Conservation (phyloP, 1,140 invertebrate genomes). For the Lordiphosa clarofinis region DNA sequence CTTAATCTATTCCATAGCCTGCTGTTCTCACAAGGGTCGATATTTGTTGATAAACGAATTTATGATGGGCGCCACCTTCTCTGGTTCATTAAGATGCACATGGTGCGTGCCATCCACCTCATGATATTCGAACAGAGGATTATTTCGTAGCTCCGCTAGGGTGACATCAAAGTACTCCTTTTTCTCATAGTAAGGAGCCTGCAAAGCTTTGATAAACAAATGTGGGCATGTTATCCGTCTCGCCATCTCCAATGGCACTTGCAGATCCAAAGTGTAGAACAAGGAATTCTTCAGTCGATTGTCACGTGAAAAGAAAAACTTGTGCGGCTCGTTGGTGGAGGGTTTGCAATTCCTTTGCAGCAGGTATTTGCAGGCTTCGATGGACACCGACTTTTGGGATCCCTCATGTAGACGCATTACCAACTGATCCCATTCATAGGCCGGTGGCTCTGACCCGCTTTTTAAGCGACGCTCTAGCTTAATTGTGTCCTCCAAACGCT, state of each 20-base stretch:
- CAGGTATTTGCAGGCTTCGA: conserved; percentile 82
- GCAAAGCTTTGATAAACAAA: conserved; percentile 82
- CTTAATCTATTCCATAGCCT: conserved; percentile 3
- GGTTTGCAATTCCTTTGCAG: conserved; percentile 82
- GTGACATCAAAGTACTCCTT: conserved; percentile 81
- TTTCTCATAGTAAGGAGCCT: conserved; percentile 81
- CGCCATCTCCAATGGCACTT: conserved; percentile 81
- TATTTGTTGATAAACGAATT: conserved; percentile 83
- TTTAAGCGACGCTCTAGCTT: conserved; percentile 79
- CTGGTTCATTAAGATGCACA: conserved; percentile 86
- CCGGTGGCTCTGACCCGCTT: conserved; percentile 81
- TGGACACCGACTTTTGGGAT: conserved; percentile 80
- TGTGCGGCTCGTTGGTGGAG: conserved; percentile 81
- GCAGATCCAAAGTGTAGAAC: conserved; percentile 80
- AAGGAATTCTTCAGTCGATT: conserved; percentile 81
- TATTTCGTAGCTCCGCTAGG: conserved; percentile 81
- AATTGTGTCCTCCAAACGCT: conserved; percentile 80
- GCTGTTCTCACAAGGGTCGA: conserved; percentile 41
- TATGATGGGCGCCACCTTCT: conserved; percentile 82
- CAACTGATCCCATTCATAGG: conserved; percentile 83
- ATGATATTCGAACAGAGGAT: conserved; percentile 83
- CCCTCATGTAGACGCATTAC: conserved; percentile 81
- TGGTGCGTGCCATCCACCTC: conserved; percentile 87
- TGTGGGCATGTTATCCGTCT: conserved; percentile 81
- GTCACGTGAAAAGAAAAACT: conserved; percentile 84